These are phyloP conservation scores for Drosophila flavopinicola DNA, from an alignment of 2,888 invertebrate species.

Conservation along the genomic window DNA sequence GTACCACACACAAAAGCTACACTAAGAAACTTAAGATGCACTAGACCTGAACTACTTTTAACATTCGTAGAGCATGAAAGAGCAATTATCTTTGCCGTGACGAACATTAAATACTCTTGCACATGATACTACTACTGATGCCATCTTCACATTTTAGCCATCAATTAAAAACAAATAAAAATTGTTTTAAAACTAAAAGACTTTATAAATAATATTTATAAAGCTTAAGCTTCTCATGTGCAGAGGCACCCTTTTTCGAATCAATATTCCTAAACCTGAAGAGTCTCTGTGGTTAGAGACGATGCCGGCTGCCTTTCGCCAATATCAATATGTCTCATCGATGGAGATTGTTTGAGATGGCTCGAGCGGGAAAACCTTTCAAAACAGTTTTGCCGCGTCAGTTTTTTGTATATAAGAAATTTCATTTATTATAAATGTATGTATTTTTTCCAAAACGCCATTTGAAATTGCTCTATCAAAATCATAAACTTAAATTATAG, in stretches of 20 bases:
- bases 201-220: background rate
- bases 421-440: no score
- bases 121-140: constrained; percentile 7
- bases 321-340: constrained; percentile 18
- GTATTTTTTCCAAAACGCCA: no score
- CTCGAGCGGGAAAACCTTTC: constrained; percentile 2
- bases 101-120: constrained; percentile 40
- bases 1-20: constrained; percentile 38
- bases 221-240: background rate
- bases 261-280: background rate
- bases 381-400: background rate
- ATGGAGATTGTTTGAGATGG: constrained; percentile 3
- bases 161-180: constrained; percentile 8
- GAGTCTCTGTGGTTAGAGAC: background rate
- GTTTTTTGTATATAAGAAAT: background rate
- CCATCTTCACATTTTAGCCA: constrained; percentile 1
- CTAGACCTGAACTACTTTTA: constrained; percentile 66
- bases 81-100: constrained; percentile 25
- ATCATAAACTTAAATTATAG: no score
- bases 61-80: constrained; percentile 36
- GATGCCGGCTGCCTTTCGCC: constrained; percentile 20
- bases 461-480: no score
- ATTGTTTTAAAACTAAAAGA: background rate
- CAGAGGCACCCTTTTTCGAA: background rate
- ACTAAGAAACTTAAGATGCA: constrained; percentile 61